phyloP scores from a whole-genome alignment of 2,797 vertebrate genomes.

The Tenualosa thibaudeaui region DNA sequence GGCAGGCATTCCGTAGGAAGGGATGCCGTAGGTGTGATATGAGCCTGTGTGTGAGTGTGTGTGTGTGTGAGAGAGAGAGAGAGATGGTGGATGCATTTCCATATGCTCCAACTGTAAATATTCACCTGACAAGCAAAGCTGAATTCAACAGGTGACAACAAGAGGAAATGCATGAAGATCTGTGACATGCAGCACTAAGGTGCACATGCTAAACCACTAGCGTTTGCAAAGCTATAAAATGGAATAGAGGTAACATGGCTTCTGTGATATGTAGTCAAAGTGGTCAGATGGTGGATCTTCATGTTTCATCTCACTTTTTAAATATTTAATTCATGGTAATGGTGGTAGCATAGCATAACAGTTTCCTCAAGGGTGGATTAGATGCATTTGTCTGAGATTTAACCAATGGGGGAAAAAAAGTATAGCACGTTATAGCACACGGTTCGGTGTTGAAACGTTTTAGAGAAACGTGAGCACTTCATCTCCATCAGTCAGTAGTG shows the following conservation, averaged over 20 bases:
- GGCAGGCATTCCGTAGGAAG: background rate
- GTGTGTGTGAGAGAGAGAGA: background rate
- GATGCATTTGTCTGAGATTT: background rate
- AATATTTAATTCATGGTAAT: background rate
- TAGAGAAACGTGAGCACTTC: background rate
- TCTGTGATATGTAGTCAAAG: background rate
- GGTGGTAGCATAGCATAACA: background rate
- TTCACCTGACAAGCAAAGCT: slow-evolving; percentile 5
- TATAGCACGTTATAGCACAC: background rate
- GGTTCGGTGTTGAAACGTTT: slow-evolving; percentile 6
- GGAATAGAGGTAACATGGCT: background rate
- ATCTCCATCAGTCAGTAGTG: slow-evolving; percentile 13
- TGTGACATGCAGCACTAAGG: background rate
- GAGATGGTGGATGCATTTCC: background rate
- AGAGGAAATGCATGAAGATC: background rate
- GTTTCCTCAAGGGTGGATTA: background rate
- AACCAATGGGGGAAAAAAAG: background rate
- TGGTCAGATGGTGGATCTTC: background rate
- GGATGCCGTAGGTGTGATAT: slow-evolving; percentile 2
- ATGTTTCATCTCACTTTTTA: background rate
- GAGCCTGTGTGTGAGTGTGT: slow-evolving; percentile 6
- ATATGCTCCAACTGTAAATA: slow-evolving; percentile 20
- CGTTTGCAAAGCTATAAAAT: background rate
- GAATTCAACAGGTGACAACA: background rate
- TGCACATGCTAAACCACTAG: background rate